phyloP scores from a whole-genome alignment of 2,113 vertebrate species.

The Zosterops borbonicus region DNA sequence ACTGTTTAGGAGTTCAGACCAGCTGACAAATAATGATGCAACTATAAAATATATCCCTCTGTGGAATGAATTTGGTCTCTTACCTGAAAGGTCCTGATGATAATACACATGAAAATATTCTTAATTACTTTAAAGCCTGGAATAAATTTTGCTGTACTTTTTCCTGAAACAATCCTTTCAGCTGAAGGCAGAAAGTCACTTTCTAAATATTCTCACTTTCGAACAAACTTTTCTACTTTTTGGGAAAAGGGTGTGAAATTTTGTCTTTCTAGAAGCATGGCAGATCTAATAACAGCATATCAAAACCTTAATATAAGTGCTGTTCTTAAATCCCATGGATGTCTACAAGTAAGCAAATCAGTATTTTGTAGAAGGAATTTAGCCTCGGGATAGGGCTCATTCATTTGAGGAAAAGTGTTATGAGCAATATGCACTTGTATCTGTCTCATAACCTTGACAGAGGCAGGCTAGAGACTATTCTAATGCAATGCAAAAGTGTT shows the following conservation, averaged over 20 bases:
- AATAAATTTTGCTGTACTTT: background rate
- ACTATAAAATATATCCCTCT: background rate
- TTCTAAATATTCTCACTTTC: background rate
- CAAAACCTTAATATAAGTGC: background rate
- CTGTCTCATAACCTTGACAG: background rate
- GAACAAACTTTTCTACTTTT: background rate
- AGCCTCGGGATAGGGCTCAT: background rate
- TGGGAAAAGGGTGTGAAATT: background rate
- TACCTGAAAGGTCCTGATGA: background rate
- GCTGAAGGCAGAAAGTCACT: background rate
- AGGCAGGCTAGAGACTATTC: background rate
- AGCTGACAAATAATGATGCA: background rate
- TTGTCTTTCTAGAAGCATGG: background rate
- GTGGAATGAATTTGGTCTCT: background rate
- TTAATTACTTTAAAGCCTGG: background rate
- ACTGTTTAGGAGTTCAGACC: background rate
- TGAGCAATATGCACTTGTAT: background rate
- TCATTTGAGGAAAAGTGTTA: background rate
- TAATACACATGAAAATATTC: background rate
- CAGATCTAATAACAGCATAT: background rate
- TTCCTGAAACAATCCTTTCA: background rate
- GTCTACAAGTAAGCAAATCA: background rate
- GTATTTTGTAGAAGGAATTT: background rate
- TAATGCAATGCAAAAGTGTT: background rate
- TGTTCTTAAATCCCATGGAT: background rate